Base-by-base conservation (phyloP, 2,888 invertebrate genomes). In the Vandiemenella viatica region DNA sequence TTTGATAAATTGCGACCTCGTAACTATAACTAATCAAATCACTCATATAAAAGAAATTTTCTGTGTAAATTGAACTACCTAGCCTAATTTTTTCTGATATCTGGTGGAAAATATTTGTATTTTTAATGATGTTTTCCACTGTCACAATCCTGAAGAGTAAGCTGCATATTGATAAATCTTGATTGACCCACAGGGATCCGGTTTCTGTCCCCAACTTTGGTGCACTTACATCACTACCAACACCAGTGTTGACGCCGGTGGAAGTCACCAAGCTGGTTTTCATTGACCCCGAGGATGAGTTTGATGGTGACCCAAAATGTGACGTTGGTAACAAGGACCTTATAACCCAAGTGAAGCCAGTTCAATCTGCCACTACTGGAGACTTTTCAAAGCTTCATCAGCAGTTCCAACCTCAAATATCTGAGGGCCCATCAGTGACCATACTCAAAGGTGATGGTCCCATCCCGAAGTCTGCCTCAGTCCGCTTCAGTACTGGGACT, bases 171-270 rank as follows among this genome's bases (percentile, higher is more conserved):
- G 4, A 13, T 4, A 19, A n/a, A 16, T 17, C 19, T 20, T 21
- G 19, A 13, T 68, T 80, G 63, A 68, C 79, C 1, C 70, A n/a
- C n/a, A n/a, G 80, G 46, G 83, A 83, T 58, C 81, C 80, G 1
- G 74, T 79, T 43, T 83, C 83, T 4, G 83, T 83, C 58, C 83
- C 83, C 56, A 83, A 83, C 63, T 82, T 83, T 62, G 72, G 74
- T 4, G 76, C 76, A 49, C 67, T 81, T 67, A 50, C 56, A 18
- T 50, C 74, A 4, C 65, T 78, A 37, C 77, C 78, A 23, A 77
- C 79, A 3, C 79, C 79, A 7, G 76, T 74, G 17, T 65, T 80
- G 43, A 79, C 81, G 1, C 80, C 82, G 0, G 73, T 77, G 13
- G 80, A 80, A 62, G 79, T 79, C 3, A 69, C 81, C 1, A 72